Conservation (phyloP, 2,113 vertebrate genomes). For the Edolisoma coerulescens region DNA sequence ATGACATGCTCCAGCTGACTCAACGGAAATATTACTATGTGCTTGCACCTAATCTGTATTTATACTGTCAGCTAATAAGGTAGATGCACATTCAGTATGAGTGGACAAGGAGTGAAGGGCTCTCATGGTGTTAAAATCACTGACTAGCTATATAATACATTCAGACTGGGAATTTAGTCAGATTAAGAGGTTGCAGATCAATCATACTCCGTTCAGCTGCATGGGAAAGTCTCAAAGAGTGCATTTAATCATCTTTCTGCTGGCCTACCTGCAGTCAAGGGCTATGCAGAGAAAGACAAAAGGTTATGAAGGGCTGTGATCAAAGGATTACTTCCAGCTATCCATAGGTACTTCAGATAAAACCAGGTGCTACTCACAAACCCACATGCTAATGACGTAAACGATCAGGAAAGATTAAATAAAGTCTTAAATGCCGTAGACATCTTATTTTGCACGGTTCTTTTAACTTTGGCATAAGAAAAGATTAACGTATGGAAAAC, state of each 20-base stretch:
- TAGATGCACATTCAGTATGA: neutral
- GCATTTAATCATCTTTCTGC: neutral
- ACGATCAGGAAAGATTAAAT: neutral
- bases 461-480: neutral
- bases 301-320: neutral
- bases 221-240: neutral
- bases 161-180: neutral
- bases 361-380: neutral
- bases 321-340: neutral
- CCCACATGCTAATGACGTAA: accelerated
- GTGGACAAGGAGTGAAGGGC: neutral
- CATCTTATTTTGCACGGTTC: neutral
- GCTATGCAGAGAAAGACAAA: neutral
- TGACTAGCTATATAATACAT: neutral
- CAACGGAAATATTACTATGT: neutral
- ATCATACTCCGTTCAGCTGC: neutral
- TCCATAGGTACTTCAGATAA: neutral
- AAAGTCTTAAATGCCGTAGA: neutral
- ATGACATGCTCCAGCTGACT: neutral
- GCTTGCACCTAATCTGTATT: neutral
- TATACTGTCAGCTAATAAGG: neutral
- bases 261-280: neutral
- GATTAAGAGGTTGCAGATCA: neutral
- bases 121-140: neutral
- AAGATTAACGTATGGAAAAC: neutral